Evolutionary conservation across 1,140 invertebrate species (phyloP).

Genomic region (Dendrolimus kikuchii): DNA sequence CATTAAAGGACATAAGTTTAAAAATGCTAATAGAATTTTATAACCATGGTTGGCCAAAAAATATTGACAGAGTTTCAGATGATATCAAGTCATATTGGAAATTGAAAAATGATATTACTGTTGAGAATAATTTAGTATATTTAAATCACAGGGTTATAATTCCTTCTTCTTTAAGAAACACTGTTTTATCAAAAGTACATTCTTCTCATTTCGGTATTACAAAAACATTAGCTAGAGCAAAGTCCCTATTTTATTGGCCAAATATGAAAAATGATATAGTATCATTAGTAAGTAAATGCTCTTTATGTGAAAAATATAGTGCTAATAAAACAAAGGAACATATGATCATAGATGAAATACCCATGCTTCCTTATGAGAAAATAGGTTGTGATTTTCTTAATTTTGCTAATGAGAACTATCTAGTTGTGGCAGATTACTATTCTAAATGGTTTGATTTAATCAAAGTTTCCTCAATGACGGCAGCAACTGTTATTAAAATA

Average conservation of each 20-base stretch:
- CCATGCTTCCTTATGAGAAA: constrained; percentile 1
- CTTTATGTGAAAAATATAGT: constrained; percentile 3
- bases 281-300: constrained; percentile 1
- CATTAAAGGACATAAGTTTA: background rate
- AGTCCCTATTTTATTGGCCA: constrained; percentile 1
- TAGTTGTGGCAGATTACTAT: constrained; percentile 32
- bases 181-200: background rate
- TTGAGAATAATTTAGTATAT: constrained; percentile 2
- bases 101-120: constrained; percentile 1
- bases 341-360: constrained; percentile 4
- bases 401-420: constrained; percentile 12
- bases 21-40: constrained; percentile 4
- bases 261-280: constrained; percentile 2
- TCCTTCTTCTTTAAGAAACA: background rate
- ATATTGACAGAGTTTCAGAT: background rate
- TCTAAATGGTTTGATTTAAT: constrained; percentile 29
- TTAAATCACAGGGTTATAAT: constrained; percentile 3
- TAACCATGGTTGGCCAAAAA: constrained; percentile 1
- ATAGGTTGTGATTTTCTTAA: constrained; percentile 6
- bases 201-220: constrained; percentile 1
- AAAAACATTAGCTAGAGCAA: background rate
- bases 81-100: constrained; percentile 4
- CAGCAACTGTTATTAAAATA: constrained; percentile 16
- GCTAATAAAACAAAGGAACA: constrained; percentile 3
- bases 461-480: background rate